These are phyloP conservation scores for Ceratoteleas bidentatus DNA, from an alignment of 1,140 invertebrate genomes.

Conservation along the genomic window DNA sequence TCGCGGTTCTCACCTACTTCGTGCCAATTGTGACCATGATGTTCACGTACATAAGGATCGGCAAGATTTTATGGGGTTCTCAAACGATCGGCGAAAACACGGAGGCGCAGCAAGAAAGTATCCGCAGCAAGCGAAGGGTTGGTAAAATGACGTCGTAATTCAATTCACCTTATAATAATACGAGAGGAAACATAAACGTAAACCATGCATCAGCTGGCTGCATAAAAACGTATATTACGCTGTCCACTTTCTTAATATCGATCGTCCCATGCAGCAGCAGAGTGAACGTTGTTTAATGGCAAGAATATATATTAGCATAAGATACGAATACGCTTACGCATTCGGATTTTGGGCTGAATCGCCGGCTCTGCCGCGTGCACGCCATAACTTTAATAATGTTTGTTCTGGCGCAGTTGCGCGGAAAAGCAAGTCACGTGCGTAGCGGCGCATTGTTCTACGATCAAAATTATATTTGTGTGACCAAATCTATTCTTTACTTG, in stretches of 20 bases:
- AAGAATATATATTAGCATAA: background rate
- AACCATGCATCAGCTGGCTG: background rate
- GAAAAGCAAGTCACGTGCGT: conserved; percentile 32
- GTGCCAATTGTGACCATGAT: conserved; percentile 95
- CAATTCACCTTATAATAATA: background rate
- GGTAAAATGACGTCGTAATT: conserved; percentile 73
- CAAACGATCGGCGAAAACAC: conserved; percentile 97
- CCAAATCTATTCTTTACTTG: conserved; percentile 8
- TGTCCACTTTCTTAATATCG: too few relatives aligned
- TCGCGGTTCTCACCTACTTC: conserved; percentile 96
- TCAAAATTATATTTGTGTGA: conserved; percentile 17
- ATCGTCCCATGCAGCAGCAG: too few relatives aligned
- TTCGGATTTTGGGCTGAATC: conserved; percentile 7
- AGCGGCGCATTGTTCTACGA: conserved; percentile 2
- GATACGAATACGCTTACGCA: background rate
- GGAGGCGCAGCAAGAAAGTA: conserved; percentile 93
- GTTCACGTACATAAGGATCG: conserved; percentile 94
- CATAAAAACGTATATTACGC: too few relatives aligned
- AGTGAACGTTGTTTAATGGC: background rate
- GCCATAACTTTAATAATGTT: conserved; percentile 26
- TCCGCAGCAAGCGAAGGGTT: conserved; percentile 96
- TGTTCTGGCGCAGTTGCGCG: conserved; percentile 8
- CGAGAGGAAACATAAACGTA: background rate
- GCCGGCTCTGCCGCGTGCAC: background rate
- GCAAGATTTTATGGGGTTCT: conserved; percentile 96